phyloP scores from a whole-genome alignment of 2,797 vertebrate species.

The Gallinago stenura region DNA sequence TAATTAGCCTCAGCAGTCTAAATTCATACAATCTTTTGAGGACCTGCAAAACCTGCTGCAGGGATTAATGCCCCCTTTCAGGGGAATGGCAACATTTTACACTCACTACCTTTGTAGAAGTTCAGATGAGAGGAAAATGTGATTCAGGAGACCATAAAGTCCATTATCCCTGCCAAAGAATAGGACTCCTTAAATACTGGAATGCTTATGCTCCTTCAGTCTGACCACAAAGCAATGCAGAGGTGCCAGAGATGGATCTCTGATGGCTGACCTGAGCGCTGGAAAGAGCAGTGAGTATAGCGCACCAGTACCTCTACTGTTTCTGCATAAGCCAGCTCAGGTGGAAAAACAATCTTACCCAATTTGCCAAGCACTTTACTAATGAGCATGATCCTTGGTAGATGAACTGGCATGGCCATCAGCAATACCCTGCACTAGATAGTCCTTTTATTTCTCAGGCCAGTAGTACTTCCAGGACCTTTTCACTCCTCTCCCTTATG shows the following conservation, averaged over 20 bases:
- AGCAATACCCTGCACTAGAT: background rate
- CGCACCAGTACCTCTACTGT: background rate
- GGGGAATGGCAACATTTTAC: background rate
- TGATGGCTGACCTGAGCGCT: background rate
- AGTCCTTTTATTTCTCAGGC: background rate
- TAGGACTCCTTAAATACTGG: background rate
- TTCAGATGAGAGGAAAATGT: background rate
- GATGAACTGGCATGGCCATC: background rate
- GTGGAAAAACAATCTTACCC: background rate
- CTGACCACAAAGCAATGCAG: background rate
- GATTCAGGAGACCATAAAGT: background rate
- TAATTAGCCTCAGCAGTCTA: background rate
- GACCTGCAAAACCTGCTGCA: background rate
- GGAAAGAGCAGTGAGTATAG: background rate
- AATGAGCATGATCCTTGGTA: background rate
- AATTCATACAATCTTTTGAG: background rate
- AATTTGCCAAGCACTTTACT: background rate
- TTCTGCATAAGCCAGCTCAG: background rate
- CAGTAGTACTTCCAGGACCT: background rate
- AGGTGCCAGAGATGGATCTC: background rate
- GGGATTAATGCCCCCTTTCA: background rate
- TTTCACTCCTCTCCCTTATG: background rate
- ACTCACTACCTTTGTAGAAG: background rate
- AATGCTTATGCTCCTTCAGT: background rate
- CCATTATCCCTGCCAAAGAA: background rate